Percentiles rank a stretch among this genome's conserved stretches.
These are phyloP conservation scores for Caenorhabditis drosophilae DNA, from an alignment of 2,888 invertebrate species.

Conservation along the genomic window DNA sequence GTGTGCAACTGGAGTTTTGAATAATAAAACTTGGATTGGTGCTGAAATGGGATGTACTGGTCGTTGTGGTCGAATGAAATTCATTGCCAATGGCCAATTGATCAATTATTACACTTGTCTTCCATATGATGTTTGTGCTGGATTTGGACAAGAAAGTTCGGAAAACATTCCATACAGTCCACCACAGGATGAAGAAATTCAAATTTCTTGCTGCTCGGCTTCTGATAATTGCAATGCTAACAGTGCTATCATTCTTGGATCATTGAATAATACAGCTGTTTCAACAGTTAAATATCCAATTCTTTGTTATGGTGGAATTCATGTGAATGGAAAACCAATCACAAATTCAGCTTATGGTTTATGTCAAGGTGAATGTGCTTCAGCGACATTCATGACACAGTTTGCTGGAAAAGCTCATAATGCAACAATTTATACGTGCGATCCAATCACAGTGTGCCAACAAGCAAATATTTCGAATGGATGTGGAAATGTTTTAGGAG, in stretches of 20 bases:
- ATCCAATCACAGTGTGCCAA: slow-evolving; percentile 43
- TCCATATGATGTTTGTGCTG: slow-evolving; percentile 45
- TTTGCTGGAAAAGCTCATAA: slow-evolving; percentile 16
- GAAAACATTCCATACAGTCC: slow-evolving; percentile 45
- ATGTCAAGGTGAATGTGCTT: slow-evolving; percentile 49
- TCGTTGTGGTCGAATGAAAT: slow-evolving; percentile 43
- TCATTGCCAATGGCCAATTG: slow-evolving; percentile 25
- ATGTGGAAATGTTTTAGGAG: slow-evolving; percentile 35
- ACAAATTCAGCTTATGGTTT: slow-evolving; percentile 40
- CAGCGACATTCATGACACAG: slow-evolving; percentile 33
- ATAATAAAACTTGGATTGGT: slow-evolving; percentile 37
- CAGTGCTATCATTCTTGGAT: slow-evolving; percentile 24
- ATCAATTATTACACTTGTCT: slow-evolving; percentile 40
- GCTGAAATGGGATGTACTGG: slow-evolving; percentile 46
- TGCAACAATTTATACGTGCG: slow-evolving; percentile 51
- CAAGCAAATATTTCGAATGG: slow-evolving; percentile 20
- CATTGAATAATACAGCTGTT: slow-evolving; percentile 30
- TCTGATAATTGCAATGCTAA: slow-evolving; percentile 49
- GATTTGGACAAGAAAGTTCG: slow-evolving; percentile 41
- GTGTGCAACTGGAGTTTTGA: slow-evolving; percentile 41
- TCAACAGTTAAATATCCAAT: slow-evolving; percentile 48
- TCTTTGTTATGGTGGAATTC: slow-evolving; percentile 47
- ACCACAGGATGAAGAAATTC: slow-evolving; percentile 46
- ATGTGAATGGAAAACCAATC: slow-evolving; percentile 25
- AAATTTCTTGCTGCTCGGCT: slow-evolving; percentile 43